These are phyloP conservation scores for Neelides folsomi DNA, from an alignment of 2,888 invertebrate genomes.

Conservation along the genomic window DNA sequence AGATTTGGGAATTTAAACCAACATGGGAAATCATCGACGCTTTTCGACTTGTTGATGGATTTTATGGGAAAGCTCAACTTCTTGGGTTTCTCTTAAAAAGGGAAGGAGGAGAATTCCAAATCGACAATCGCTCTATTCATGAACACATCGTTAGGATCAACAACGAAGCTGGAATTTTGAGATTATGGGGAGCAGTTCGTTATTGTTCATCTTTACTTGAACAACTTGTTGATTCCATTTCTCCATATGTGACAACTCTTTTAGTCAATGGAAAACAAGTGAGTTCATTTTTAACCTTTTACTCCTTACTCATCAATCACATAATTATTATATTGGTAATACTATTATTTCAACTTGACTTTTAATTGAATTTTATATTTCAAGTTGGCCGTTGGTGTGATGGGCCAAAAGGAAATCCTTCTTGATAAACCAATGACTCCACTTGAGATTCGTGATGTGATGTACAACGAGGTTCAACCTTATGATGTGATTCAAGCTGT, in stretches of 20 bases:
- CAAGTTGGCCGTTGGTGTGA: conserved; percentile 80
- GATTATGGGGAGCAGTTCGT: conserved; percentile 85
- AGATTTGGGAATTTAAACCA: conserved; percentile 44
- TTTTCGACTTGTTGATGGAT: conserved; percentile 53
- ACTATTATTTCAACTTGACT: neutral
- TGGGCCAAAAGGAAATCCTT: conserved; percentile 87
- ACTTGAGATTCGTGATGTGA: conserved; percentile 78
- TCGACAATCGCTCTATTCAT: conserved; percentile 42
- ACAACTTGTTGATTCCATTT: conserved; percentile 94
- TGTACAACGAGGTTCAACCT: conserved; percentile 79
- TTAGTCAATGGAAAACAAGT: conserved; percentile 96
- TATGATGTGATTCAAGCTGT: conserved; percentile 85
- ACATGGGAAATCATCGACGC: conserved; percentile 62
- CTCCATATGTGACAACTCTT: conserved; percentile 94
- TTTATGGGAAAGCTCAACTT: conserved; percentile 67
- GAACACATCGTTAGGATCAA: conserved; percentile 60
- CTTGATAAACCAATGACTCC: conserved; percentile 97
- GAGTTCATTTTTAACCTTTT: conserved; percentile 25
- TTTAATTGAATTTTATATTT: too few species aligned
- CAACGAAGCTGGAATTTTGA: conserved; percentile 66
- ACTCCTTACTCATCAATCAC: too few species aligned
- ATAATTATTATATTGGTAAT: neutral
- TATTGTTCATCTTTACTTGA: conserved; percentile 85
- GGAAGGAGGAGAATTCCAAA: conserved; percentile 58
- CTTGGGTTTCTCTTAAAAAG: conserved; percentile 67